These are phyloP conservation scores for Babylonia areolata DNA, from an alignment of 1,140 invertebrate genomes.

Conservation along the genomic window DNA sequence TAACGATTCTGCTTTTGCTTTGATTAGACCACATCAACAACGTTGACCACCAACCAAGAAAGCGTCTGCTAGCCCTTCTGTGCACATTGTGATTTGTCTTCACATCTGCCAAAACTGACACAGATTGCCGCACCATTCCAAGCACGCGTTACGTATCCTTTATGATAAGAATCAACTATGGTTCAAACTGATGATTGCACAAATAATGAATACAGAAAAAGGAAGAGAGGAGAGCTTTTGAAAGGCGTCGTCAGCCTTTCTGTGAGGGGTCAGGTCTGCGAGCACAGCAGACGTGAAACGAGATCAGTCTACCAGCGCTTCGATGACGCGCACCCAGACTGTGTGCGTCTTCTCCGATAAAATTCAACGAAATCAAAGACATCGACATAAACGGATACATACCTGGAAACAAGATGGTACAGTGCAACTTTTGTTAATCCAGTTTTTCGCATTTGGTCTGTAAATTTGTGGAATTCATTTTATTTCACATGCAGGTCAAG, in stretches of 20 bases:
- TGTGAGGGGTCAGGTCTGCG: neutral
- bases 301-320: neutral
- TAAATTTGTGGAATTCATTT: slow-evolving; percentile 42
- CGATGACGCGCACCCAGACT: neutral
- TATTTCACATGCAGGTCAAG: slow-evolving; percentile 43
- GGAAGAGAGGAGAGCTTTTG: neutral
- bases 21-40: too few relatives aligned
- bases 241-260: neutral
- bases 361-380: neutral
- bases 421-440: neutral
- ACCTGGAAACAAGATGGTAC: slow-evolving; percentile 20
- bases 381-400: neutral
- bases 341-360: neutral
- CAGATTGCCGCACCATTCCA: neutral
- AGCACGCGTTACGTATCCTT: neutral
- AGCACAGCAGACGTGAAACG: neutral
- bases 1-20: too few relatives aligned
- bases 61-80: neutral
- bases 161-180: neutral
- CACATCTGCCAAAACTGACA: neutral
- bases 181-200: neutral
- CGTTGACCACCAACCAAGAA: neutral
- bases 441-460: slow-evolving; percentile 19
- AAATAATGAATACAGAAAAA: neutral
- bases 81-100: neutral